Percentiles rank a stretch among this genome's conserved stretches.
These are phyloP conservation scores for Pseudoatta argentina DNA, from an alignment of 1,140 invertebrate species.

Conservation along the genomic window DNA sequence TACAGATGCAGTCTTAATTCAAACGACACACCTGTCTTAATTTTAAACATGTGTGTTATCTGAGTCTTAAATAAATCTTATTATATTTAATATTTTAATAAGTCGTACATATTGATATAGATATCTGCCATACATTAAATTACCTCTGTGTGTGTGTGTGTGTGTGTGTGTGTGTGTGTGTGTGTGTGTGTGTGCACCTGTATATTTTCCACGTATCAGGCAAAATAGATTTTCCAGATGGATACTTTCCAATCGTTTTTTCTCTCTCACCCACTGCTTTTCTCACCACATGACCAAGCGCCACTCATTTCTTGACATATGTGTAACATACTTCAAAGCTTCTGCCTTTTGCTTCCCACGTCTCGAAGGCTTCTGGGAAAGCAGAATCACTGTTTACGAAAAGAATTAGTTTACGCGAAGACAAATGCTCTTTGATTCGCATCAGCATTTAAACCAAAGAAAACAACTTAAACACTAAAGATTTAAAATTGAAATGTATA, in stretches of 20 bases:
- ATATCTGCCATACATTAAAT: background rate
- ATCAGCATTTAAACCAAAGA: constrained; percentile 21
- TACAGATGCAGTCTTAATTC: background rate
- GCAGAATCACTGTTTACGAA: constrained; percentile 58
- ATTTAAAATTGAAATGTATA: background rate
- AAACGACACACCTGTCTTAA: too few relatives aligned
- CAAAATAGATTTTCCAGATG: constrained; percentile 37
- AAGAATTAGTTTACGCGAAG: background rate
- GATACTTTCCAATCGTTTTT: constrained; percentile 17
- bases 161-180: too few relatives aligned
- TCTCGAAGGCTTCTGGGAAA: constrained; percentile 74
- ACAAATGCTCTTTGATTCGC: constrained; percentile 10
- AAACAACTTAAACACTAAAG: background rate
- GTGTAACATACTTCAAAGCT: constrained; percentile 69
- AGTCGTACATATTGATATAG: background rate
- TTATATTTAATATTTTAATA: background rate
- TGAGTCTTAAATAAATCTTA: background rate
- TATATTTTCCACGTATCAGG: background rate
- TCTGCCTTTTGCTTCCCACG: constrained; percentile 78
- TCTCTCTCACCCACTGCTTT: constrained; percentile 42
- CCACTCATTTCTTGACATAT: constrained; percentile 77
- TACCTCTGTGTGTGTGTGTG: background rate
- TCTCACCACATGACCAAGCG: constrained; percentile 75
- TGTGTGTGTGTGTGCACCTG: background rate
- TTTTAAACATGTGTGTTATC: too few relatives aligned